Conservation (phyloP, 2,113 vertebrate species). For the Muscicapa adusta region DNA sequence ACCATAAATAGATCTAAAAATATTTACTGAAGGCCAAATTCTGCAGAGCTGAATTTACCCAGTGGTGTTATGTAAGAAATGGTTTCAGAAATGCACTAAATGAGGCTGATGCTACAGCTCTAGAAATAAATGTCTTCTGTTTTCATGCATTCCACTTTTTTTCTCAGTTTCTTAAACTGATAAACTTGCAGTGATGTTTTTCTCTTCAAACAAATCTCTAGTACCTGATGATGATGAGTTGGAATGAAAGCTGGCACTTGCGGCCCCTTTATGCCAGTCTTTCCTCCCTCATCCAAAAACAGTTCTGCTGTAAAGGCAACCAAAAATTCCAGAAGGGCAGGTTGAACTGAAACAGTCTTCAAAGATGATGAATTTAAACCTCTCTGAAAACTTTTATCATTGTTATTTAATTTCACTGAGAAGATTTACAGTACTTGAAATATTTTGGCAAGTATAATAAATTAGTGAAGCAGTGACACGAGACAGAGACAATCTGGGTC, state of each 20-base stretch:
- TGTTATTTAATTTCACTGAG: background rate
- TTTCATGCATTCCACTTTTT: background rate
- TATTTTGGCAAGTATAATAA: background rate
- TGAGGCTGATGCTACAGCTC: background rate
- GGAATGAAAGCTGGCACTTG: background rate
- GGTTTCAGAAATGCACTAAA: background rate
- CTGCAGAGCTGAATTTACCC: background rate
- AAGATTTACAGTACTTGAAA: background rate
- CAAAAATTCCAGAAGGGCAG: background rate
- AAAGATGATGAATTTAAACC: background rate
- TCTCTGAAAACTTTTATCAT: background rate
- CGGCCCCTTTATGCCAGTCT: background rate
- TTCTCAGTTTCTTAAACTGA: background rate
- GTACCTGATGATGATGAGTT: background rate
- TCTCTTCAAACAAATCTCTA: background rate
- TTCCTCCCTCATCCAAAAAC: background rate
- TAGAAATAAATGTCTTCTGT: background rate
- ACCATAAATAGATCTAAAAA: constrained; percentile 37
- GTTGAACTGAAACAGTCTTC: background rate
- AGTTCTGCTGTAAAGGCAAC: background rate
- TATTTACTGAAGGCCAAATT: constrained; percentile 44
- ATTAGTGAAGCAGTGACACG: background rate
- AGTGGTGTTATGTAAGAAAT: background rate
- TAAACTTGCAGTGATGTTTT: background rate
- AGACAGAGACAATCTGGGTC: rapidly evolving